These are phyloP conservation scores for Prochilodus magdalenae DNA, from an alignment of 2,113 vertebrate species.

Conservation along the genomic window DNA sequence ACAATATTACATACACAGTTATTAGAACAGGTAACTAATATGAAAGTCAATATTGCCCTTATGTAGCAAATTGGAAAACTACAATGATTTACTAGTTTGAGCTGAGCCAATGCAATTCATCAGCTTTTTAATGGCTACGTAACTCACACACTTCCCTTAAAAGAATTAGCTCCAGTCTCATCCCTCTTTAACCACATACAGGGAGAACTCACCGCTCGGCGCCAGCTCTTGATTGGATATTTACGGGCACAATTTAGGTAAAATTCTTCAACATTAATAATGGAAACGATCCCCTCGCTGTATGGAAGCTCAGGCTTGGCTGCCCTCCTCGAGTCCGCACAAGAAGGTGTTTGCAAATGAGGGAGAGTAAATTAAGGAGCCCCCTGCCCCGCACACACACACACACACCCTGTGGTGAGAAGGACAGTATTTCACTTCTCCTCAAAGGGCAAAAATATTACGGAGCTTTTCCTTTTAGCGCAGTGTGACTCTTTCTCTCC, in stretches of 20 bases:
- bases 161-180: not conserved
- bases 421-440: slow-evolving; percentile 49
- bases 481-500: not conserved
- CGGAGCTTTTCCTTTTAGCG: slow-evolving; percentile 44
- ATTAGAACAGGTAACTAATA: too few relatives aligned
- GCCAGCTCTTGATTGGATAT: slow-evolving; percentile 48
- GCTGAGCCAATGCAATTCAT: too few relatives aligned
- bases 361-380: slow-evolving; percentile 47
- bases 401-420: slow-evolving; percentile 2
- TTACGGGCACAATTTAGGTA: slow-evolving; percentile 64
- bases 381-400: not conserved
- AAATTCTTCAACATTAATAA: slow-evolving; percentile 72
- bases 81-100: too few relatives aligned
- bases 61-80: too few relatives aligned
- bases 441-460: slow-evolving; percentile 54
- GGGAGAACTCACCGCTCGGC: slow-evolving; percentile 11
- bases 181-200: slow-evolving; percentile 15
- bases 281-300: slow-evolving; percentile 58
- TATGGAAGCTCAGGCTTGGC: slow-evolving; percentile 38
- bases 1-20: too few relatives aligned
- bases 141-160: not conserved
- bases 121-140: too few relatives aligned
- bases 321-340: slow-evolving; percentile 49
- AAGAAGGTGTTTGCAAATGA: slow-evolving; percentile 46
- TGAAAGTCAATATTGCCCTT: too few relatives aligned